These are phyloP conservation scores for Ips typographus DNA, from an alignment of 1,140 invertebrate genomes.

Conservation along the genomic window DNA sequence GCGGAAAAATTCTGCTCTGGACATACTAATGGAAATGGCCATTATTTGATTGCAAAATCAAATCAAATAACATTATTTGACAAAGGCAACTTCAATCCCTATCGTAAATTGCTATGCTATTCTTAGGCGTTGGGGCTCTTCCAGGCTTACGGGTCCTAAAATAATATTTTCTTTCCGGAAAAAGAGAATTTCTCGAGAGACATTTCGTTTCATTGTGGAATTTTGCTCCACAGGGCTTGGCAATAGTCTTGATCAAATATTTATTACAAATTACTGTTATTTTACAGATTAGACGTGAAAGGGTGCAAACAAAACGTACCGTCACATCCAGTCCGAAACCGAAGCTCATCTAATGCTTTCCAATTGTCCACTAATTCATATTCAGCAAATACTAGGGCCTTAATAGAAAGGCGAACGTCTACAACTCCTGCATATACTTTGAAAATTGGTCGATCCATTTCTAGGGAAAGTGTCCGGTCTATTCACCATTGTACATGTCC, in stretches of 20 bases:
- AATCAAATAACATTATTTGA: neutral
- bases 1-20: neutral
- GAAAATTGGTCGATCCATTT: slow-evolving; percentile 72
- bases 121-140: too few species aligned
- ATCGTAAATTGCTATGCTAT: too few species aligned
- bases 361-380: slow-evolving; percentile 58
- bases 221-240: too few species aligned
- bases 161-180: too few species aligned
- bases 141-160: too few species aligned
- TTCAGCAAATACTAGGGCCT: slow-evolving; percentile 52
- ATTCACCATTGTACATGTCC: slow-evolving; percentile 62
- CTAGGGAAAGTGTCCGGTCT: slow-evolving; percentile 69
- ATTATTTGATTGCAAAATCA: neutral
- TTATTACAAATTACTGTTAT: too few species aligned
- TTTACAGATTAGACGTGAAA: slow-evolving; percentile 57
- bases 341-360: slow-evolving; percentile 61
- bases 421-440: slow-evolving; percentile 72
- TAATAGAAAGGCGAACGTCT: slow-evolving; percentile 70
- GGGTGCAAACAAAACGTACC: slow-evolving; percentile 55
- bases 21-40: neutral
- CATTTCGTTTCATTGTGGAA: too few species aligned
- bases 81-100: neutral
- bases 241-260: too few species aligned
- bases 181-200: too few species aligned
- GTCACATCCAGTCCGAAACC: slow-evolving; percentile 52